A percentile compares a stretch with the other conserved stretches of the same genome.
These are phyloP conservation scores for Xiphophorus maculatus DNA, from an alignment of 2,113 vertebrate species.

Conservation along the genomic window DNA sequence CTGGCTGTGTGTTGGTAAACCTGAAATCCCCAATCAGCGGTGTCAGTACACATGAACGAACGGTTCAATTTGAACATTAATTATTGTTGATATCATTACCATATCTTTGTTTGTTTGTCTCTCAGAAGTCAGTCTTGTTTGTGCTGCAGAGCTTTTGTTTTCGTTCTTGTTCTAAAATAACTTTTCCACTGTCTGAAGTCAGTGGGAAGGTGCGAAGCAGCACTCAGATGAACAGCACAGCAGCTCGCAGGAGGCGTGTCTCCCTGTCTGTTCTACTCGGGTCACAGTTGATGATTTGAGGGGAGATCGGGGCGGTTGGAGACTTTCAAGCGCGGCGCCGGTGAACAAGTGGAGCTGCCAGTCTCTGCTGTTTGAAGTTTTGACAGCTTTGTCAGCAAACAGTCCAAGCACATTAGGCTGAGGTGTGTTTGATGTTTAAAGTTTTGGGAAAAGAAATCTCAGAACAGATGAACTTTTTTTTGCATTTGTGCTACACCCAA, in stretches of 20 bases:
- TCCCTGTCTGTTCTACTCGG: slow-evolving; percentile 72
- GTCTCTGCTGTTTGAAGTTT: slow-evolving; percentile 76
- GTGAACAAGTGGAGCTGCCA: slow-evolving; percentile 66
- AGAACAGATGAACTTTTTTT: slow-evolving; percentile 53
- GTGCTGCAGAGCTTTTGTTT: slow-evolving; percentile 49
- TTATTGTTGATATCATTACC: slow-evolving; percentile 11
- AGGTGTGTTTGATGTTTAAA: slow-evolving; percentile 73
- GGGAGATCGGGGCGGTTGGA: slow-evolving; percentile 68
- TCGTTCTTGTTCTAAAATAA: slow-evolving; percentile 37
- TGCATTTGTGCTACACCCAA: slow-evolving; percentile 21
- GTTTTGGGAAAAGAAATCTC: slow-evolving; percentile 54
- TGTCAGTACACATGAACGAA: slow-evolving; percentile 5
- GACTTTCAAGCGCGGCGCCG: slow-evolving; percentile 60
- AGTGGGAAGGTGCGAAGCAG: slow-evolving; percentile 56
- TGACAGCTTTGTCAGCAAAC: slow-evolving; percentile 79
- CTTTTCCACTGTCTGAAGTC: slow-evolving; percentile 49
- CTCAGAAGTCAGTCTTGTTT: slow-evolving; percentile 48
- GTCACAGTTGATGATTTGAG: slow-evolving; percentile 68
- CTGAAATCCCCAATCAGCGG: slow-evolving; percentile 28
- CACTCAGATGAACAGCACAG: slow-evolving; percentile 27
- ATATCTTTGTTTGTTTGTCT: slow-evolving; percentile 12
- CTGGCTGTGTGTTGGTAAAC: slow-evolving; percentile 48
- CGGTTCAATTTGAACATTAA: slow-evolving; percentile 14
- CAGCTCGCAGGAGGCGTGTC: slow-evolving; percentile 73
- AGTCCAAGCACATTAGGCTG: slow-evolving; percentile 69